Evolutionary conservation across 2,113 vertebrate species (phyloP).

Genomic region (Crotalus tigris): DNA sequence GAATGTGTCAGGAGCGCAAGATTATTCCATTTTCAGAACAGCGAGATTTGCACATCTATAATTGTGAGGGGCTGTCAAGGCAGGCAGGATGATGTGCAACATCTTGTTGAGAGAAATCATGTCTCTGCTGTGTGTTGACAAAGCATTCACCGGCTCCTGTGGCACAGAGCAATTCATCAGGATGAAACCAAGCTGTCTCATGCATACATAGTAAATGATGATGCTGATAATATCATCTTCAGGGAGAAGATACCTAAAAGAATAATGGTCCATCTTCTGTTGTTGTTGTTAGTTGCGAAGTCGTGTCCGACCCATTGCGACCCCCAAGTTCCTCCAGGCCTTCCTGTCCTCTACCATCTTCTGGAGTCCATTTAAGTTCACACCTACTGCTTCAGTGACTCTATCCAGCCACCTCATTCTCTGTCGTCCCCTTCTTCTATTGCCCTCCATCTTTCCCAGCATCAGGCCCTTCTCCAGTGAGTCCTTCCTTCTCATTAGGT

Average conservation of each 20-base stretch:
- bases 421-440: too few species aligned
- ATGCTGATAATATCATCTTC: background rate
- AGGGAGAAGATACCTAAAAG: background rate
- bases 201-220: background rate
- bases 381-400: too few species aligned
- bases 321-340: too few species aligned
- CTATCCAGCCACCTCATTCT: too few species aligned
- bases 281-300: too few species aligned
- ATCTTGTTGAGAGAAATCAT: background rate
- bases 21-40: background rate
- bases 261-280: background rate
- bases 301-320: too few species aligned
- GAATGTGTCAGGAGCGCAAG: background rate
- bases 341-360: too few species aligned
- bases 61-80: background rate
- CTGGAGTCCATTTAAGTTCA: too few species aligned
- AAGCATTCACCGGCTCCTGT: background rate
- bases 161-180: background rate
- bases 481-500: too few species aligned
- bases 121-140: background rate
- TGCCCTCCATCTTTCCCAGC: too few species aligned
- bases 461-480: background rate
- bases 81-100: background rate
- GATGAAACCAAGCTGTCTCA: background rate
- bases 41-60: background rate